A percentile compares a stretch with the other conserved stretches of the same genome.
Conservation (phyloP, 2,888 invertebrate genomes). For the Xestia xanthographa region DNA sequence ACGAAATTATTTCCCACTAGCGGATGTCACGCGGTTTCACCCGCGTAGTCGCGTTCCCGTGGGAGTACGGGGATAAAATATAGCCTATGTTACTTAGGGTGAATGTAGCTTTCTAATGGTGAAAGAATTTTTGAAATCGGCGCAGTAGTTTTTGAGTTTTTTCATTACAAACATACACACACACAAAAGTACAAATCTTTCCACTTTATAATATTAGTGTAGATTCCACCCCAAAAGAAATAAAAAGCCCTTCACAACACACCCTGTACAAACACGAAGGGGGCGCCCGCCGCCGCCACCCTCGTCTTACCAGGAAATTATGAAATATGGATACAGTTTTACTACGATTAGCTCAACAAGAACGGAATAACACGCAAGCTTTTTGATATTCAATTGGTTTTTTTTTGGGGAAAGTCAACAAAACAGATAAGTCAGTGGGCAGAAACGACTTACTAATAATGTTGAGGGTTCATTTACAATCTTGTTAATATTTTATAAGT, state of each 20-base stretch:
- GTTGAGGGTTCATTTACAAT: not conserved
- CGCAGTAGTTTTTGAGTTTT: too few species aligned
- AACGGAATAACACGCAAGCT: slow-evolving; percentile 56
- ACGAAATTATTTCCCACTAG: not conserved
- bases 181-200: too few species aligned
- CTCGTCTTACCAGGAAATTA: slow-evolving; percentile 58
- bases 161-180: too few species aligned
- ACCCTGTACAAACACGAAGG: slow-evolving; percentile 38
- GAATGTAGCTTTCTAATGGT: too few species aligned
- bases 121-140: too few species aligned
- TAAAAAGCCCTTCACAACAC: slow-evolving; percentile 35
- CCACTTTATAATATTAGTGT: too few species aligned
- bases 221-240: slow-evolving; percentile 31
- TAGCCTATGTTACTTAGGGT: too few species aligned
- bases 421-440: not conserved
- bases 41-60: too few species aligned
- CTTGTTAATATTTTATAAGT: not conserved
- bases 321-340: slow-evolving; percentile 62
- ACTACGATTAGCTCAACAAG: slow-evolving; percentile 50
- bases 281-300: slow-evolving; percentile 40
- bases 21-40: too few species aligned
- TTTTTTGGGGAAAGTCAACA: slow-evolving; percentile 6
- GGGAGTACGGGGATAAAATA: too few species aligned
- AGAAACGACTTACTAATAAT: slow-evolving; percentile 1
- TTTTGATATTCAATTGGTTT: slow-evolving; percentile 39